phyloP scores from a whole-genome alignment of 2,888 invertebrate genomes.

The Amblyteles armatorius region DNA sequence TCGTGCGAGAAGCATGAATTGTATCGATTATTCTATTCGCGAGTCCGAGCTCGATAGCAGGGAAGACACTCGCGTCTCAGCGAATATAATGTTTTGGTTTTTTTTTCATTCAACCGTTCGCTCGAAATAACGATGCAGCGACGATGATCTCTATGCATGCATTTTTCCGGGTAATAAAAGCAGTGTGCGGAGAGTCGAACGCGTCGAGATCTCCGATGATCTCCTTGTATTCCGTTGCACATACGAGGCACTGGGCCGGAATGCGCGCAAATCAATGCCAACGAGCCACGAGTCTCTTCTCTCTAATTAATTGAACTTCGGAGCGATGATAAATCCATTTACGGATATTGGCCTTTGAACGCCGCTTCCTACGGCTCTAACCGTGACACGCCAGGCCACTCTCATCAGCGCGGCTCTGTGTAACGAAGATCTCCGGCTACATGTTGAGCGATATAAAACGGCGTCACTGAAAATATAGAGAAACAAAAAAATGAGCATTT shows the following conservation, averaged over 20 bases:
- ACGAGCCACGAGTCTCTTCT: constrained; percentile 11
- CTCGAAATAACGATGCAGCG: background rate
- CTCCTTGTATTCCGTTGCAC: constrained; percentile 16
- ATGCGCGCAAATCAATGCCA: constrained; percentile 68
- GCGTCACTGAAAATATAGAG: constrained; percentile 18
- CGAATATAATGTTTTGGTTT: background rate
- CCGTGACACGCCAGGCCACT: background rate
- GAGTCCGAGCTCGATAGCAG: background rate
- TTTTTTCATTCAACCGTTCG: background rate
- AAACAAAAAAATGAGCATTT: constrained; percentile 14
- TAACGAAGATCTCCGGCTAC: background rate
- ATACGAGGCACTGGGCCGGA: constrained; percentile 50
- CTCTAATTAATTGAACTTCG: constrained; percentile 53
- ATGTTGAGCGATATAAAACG: constrained; percentile 27
- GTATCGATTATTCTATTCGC: background rate
- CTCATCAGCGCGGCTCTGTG: background rate
- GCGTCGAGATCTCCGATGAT: constrained; percentile 10
- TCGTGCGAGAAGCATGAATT: background rate
- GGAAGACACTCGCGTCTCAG: background rate
- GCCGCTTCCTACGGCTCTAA: constrained; percentile 26
- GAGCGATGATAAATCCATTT: constrained; percentile 63
- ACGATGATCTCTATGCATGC: background rate
- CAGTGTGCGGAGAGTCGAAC: background rate
- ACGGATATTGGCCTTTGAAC: constrained; percentile 65
- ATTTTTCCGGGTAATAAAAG: background rate